Conservation (phyloP, 1,140 invertebrate species). For the Drosophila lini region DNA sequence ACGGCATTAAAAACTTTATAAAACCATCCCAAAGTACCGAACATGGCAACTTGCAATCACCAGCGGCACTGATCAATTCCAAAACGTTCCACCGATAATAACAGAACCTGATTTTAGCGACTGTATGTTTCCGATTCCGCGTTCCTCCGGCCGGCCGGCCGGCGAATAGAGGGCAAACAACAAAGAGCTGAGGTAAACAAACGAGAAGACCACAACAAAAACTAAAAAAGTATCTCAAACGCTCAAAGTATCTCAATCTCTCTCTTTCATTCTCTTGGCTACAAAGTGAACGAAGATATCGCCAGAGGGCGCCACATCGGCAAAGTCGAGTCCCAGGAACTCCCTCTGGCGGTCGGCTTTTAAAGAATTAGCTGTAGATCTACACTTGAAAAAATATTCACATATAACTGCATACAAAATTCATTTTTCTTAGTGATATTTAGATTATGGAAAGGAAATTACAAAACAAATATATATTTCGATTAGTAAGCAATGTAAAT, state of each 20-base stretch:
- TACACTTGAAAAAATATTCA: background rate
- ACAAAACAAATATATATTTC: background rate
- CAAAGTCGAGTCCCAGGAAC: background rate
- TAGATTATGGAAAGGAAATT: background rate
- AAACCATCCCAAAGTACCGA: background rate
- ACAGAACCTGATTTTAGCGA: conserved; percentile 17
- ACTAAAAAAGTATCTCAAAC: background rate
- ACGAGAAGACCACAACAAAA: conserved; percentile 46
- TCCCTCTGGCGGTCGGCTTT: background rate
- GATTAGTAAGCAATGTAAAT: background rate
- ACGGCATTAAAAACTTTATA: background rate
- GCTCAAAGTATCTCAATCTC: background rate
- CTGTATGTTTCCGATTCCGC: conserved; percentile 13
- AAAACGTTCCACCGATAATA: conserved; percentile 11
- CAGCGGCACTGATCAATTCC: conserved; percentile 5
- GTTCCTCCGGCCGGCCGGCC: conserved; percentile 22
- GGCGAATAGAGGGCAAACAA: conserved; percentile 13
- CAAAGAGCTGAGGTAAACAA: conserved; percentile 35
- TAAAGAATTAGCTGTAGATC: background rate
- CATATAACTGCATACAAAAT: background rate
- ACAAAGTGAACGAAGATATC: conserved; percentile 33
- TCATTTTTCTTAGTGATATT: background rate
- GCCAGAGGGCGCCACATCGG: conserved; percentile 2
- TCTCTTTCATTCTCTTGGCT: conserved; percentile 1
- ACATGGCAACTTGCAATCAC: background rate